Evolutionary conservation across 1,140 invertebrate species (phyloP).

Genomic region (Diploscapter pachys): DNA sequence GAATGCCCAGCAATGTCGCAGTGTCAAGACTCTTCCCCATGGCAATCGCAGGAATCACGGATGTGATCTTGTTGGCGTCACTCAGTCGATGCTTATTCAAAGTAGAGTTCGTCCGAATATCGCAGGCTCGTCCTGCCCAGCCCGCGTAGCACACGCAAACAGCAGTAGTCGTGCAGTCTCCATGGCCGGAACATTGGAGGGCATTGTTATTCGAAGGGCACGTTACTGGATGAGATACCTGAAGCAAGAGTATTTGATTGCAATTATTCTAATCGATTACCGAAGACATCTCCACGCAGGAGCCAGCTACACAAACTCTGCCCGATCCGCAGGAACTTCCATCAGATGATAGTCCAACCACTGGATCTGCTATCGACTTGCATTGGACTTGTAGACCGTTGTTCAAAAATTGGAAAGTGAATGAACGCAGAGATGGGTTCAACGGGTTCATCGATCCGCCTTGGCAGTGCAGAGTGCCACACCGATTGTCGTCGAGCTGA

Average conservation of each 20-base stretch:
- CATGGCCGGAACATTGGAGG: constrained; percentile 84
- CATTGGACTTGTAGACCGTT: constrained; percentile 47
- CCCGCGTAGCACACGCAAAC: constrained; percentile 83
- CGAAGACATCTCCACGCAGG: constrained; percentile 46
- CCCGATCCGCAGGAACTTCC: constrained; percentile 52
- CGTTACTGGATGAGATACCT: constrained; percentile 67
- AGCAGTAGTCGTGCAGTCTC: constrained; percentile 86
- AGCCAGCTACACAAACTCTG: constrained; percentile 46
- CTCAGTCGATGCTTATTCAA: constrained; percentile 30
- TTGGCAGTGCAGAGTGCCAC: constrained; percentile 51
- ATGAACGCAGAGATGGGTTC: constrained; percentile 43
- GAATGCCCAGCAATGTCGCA: constrained; percentile 49
- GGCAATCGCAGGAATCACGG: constrained; percentile 39
- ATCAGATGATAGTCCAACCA: constrained; percentile 44
- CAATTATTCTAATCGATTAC: not conserved
- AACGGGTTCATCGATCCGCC: constrained; percentile 31
- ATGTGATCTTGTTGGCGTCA: constrained; percentile 2
- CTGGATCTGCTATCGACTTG: constrained; percentile 48
- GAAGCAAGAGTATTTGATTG: constrained; percentile 15
- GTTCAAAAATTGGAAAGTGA: constrained; percentile 54
- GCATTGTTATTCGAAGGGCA: constrained; percentile 84
- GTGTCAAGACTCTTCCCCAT: constrained; percentile 45
- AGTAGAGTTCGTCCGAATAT: constrained; percentile 58
- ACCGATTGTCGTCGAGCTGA: constrained; percentile 42
- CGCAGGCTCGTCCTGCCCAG: constrained; percentile 85